A percentile compares a stretch with the other conserved stretches of the same genome.
phyloP scores from a whole-genome alignment of 2,797 vertebrate genomes.

The Onychomys torridus region DNA sequence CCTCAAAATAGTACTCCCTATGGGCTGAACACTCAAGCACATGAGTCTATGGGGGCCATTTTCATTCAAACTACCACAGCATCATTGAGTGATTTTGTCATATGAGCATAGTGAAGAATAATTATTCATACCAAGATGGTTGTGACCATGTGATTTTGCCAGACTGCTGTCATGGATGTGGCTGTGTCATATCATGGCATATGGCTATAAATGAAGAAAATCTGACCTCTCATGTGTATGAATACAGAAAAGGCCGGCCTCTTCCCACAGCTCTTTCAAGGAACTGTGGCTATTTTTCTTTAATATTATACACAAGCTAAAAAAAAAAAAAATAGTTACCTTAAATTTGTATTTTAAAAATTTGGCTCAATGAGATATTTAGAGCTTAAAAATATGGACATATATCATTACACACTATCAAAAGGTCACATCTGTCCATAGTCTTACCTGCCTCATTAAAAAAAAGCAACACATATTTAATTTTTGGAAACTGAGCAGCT shows the following conservation, averaged over 20 bases:
- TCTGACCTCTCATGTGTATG: not conserved
- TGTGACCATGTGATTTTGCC: not conserved
- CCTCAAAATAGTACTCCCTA: not conserved
- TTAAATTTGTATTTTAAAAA: not conserved
- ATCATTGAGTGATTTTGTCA: not conserved
- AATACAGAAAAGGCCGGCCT: not conserved
- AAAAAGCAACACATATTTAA: not conserved
- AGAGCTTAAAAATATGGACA: not conserved
- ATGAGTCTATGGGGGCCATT: not conserved
- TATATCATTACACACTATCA: not conserved
- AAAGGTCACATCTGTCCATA: not conserved
- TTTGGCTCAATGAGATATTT: not conserved
- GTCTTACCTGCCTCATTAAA: not conserved
- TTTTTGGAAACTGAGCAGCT: conserved; percentile 27
- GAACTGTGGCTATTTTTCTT: conserved; percentile 1
- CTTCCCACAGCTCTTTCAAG: not conserved
- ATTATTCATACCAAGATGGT: not conserved
- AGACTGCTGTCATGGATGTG: not conserved
- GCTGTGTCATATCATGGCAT: not conserved
- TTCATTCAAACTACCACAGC: not conserved
- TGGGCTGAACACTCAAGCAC: not conserved
- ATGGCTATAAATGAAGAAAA: not conserved
- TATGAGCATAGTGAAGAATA: not conserved
- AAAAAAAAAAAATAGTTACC: not conserved
- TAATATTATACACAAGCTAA: conserved; percentile 10